Evolutionary conservation across 2,888 invertebrate species (phyloP), one percentile per base, ranked within the genome.

Genomic region (Tinea trinotella): DNA sequence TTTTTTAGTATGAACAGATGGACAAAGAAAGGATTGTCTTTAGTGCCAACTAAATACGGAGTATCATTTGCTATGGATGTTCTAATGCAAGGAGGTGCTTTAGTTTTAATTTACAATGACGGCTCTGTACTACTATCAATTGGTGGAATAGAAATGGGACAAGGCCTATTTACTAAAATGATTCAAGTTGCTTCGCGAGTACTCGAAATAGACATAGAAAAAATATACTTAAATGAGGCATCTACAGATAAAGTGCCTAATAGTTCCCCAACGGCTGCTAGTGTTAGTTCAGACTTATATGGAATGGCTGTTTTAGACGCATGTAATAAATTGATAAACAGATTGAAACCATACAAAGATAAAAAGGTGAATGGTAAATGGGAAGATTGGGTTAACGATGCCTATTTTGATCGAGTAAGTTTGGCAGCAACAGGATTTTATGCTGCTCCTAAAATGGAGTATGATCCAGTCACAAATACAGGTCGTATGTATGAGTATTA

Each of bases 131-230:
- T 95, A 19, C 65, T 96, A 44, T 88, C 91, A 3, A 94, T 94
- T 66, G 94, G 94, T 52, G 96, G 95, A 12, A 90, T 92, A 52
- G 96, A 96, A 87, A 96, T 96, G 94, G 96, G 96, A 0, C 96
- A 96, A 80, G 96, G 96, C 0, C 82, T 96, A 3, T 93, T 93
- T 67, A 96, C 95, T 0, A 96, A 96, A 87, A 94, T 95, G 91
- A 90, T 93, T 56, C 95, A 95, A 88, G 90, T 94, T 0, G 93
- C 93, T 0, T 92, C 92, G 56, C 86, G 86, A 64, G 88, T 84
- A 7, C 70, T 94, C 30, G 89, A 87, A 58, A 86, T 93, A 22
- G 87, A 91, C 12, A 72, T 88, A 1, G 75, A 81, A 0, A 89
- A 88, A 70, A 91, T 94, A 61, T 90, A 92, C 63, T 90, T 93